A percentile compares a stretch with the other conserved stretches of the same genome.
Evolutionary conservation across 1,140 invertebrate species (phyloP).

Genomic region (Battus philenor): DNA sequence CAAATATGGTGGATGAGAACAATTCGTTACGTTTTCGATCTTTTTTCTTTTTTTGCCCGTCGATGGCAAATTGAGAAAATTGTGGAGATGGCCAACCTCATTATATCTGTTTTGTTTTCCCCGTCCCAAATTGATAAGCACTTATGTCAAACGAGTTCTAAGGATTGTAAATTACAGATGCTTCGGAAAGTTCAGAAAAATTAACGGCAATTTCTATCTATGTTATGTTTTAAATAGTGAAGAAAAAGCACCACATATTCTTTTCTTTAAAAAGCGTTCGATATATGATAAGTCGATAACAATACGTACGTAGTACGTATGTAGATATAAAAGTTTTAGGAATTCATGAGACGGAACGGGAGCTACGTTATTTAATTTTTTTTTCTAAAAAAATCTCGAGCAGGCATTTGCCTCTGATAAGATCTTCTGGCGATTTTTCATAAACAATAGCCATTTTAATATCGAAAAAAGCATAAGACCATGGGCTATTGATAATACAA

Average conservation of each 20-base stretch:
- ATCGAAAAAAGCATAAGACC: constrained; percentile 60
- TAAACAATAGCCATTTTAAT: constrained; percentile 74
- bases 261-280: too few species aligned
- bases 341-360: neutral
- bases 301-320: too few species aligned
- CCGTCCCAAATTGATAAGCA: constrained; percentile 40
- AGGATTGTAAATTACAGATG: too few species aligned
- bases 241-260: too few species aligned
- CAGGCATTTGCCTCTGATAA: constrained; percentile 36
- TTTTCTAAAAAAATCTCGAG: constrained; percentile 3
- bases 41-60: constrained; percentile 33
- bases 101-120: constrained; percentile 35
- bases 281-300: too few species aligned
- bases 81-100: constrained; percentile 30
- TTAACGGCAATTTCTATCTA: too few species aligned
- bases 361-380: constrained; percentile 4
- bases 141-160: too few species aligned
- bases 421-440: constrained; percentile 61
- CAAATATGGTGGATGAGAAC: constrained; percentile 34
- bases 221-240: too few species aligned
- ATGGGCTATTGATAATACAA: constrained; percentile 73
- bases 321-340: neutral
- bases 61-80: constrained; percentile 52
- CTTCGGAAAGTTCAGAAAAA: too few species aligned
- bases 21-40: constrained; percentile 37